Base-by-base conservation (phyloP, 2,888 invertebrate genomes). In the Acrocyrtus sp. region DNA sequence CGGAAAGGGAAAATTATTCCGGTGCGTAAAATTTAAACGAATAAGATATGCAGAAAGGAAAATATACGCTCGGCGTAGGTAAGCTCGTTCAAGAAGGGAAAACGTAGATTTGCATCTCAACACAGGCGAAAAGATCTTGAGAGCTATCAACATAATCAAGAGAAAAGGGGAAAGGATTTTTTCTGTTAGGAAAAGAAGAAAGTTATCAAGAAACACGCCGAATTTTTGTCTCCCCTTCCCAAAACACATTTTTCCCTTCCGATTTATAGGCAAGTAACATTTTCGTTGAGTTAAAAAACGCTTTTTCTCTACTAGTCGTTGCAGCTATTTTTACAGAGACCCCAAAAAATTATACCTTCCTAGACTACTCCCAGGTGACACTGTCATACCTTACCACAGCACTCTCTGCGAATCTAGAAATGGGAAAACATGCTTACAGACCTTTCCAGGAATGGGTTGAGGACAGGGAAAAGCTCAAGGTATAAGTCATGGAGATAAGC, bases 401-500 rank as follows among this genome's bases (percentile, higher is more conserved):
- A n/a, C n/a, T n/a, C n/a, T n/a, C n/a, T 8, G 24, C 53, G 17
- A 8, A 29, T 29, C 34, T 34, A 29, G 29, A 53, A 26, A 29
- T n/a, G n/a, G 53, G 26, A 39, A n/a, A 56, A 34, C 39, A 3
- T 12, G 22, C 39, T 12, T 39, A 12, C 8, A 26, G 15, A 24
- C 2, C 15, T 19, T 17, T 56, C 41, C 41, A 29, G 43, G 57
- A 50, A 50, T 3, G 21, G 53, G n/a, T 6, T 10, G 34, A 24
- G 58, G 47, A 47, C n/a, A n/a, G n/a, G n/a, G n/a, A n/a, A n/a
- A n/a, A n/a, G n/a, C n/a, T n/a, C n/a, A n/a, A n/a, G n/a, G n/a
- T n/a, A n/a, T n/a, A 60, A 60, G 60, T 60, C 50, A 43, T 43
- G 39, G 61, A 65, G 65, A 65, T 56, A 65, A 65, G 65, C 65